phyloP scores from a whole-genome alignment of 2,113 vertebrate species.

The Vulpes ferrilata region DNA sequence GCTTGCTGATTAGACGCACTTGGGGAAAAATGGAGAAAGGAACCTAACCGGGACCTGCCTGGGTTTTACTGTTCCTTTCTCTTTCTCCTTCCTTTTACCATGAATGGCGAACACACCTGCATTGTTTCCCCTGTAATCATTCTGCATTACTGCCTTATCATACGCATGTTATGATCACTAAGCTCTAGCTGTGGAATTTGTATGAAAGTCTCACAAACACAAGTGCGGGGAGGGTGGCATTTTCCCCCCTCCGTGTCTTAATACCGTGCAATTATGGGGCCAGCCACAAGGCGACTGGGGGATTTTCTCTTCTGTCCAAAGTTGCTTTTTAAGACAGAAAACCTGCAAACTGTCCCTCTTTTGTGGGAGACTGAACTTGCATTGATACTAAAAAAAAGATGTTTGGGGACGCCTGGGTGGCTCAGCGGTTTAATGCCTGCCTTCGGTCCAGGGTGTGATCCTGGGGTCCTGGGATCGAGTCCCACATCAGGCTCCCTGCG shows the following conservation, averaged over 20 bases:
- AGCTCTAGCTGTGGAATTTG: background rate
- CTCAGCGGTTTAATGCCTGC: no score
- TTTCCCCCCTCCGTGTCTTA: accelerated
- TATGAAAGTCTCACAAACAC: background rate
- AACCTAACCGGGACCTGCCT: accelerated
- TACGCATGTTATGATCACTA: background rate
- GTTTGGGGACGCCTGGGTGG: background rate
- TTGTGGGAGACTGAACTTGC: background rate
- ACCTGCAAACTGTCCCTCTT: background rate
- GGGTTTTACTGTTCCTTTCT: background rate
- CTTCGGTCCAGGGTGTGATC: no score
- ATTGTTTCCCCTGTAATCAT: accelerated
- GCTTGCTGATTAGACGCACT: background rate
- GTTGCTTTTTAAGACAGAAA: background rate
- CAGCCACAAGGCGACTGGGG: accelerated
- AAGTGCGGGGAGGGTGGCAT: background rate
- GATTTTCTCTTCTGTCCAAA: background rate
- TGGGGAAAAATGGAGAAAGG: background rate
- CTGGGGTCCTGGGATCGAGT: no score
- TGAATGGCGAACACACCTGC: background rate
- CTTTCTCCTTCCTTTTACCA: background rate
- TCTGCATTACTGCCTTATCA: background rate
- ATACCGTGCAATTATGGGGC: background rate
- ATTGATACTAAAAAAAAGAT: background rate
- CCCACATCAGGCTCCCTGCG: no score